Percentiles rank a stretch among this genome's conserved stretches.
phyloP scores from a whole-genome alignment of 2,797 vertebrate species.

The Somateria mollissima region DNA sequence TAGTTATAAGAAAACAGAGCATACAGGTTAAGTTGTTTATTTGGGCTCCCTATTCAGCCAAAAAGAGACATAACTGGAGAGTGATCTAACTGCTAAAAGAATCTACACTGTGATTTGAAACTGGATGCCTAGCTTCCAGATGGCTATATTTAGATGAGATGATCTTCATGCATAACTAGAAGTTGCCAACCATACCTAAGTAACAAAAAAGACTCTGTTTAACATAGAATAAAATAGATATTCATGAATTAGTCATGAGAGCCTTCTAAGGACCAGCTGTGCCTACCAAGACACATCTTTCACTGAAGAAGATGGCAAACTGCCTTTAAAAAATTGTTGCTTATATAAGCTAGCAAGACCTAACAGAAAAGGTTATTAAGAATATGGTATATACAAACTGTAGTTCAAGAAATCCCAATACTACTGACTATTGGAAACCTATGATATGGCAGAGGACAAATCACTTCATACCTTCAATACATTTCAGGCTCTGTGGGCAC shows the following conservation, averaged over 20 bases:
- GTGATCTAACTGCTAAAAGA: background rate
- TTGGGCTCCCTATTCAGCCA: background rate
- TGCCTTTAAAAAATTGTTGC: slow-evolving; percentile 5
- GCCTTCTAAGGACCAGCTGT: background rate
- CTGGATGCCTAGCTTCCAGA: background rate
- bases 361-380: background rate
- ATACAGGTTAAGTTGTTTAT: background rate
- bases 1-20: background rate
- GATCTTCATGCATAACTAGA: slow-evolving; percentile 23
- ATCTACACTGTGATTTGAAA: background rate
- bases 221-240: slow-evolving; percentile 7
- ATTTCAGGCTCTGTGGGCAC: background rate
- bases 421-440: background rate
- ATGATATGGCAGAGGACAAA: background rate
- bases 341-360: background rate
- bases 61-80: background rate
- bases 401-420: background rate
- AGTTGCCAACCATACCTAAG: slow-evolving; percentile 10
- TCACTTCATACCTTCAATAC: background rate
- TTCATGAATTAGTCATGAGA: slow-evolving; percentile 41
- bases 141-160: slow-evolving; percentile 15
- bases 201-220: slow-evolving; percentile 48
- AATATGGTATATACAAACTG: background rate
- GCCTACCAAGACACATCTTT: background rate
- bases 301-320: background rate